Evolutionary conservation across 2,888 invertebrate genomes (phyloP).

Genomic region (Cybosia mesomella): DNA sequence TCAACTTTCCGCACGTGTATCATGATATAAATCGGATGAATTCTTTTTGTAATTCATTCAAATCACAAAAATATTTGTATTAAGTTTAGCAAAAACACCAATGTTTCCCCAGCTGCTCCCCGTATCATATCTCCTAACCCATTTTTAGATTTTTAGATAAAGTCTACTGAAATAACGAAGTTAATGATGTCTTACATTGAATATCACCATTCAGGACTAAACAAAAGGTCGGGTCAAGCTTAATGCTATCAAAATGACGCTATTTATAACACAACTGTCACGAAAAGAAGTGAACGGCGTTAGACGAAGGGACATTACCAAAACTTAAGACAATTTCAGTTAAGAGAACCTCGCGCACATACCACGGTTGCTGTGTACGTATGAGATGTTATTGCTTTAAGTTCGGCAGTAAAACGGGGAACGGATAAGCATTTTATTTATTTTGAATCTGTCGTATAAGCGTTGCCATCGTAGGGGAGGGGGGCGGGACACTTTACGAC

Average conservation of each 20-base stretch:
- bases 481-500: conserved; percentile 51
- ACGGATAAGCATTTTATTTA: conserved; percentile 69
- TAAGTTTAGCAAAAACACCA: neutral
- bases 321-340: conserved; percentile 48
- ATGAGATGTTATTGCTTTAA: conserved; percentile 59
- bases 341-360: conserved; percentile 33
- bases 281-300: conserved; percentile 36
- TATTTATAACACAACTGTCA: conserved; percentile 40
- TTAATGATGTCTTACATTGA: conserved; percentile 32
- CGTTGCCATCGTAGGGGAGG: conserved; percentile 29
- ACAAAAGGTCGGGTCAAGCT: conserved; percentile 34
- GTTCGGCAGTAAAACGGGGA: conserved; percentile 62
- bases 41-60: neutral
- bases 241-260: conserved; percentile 30
- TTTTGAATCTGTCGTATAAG: conserved; percentile 53
- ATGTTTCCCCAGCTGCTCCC: neutral
- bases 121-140: conserved; percentile 9
- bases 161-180: conserved; percentile 18
- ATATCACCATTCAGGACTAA: conserved; percentile 30
- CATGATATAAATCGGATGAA: neutral
- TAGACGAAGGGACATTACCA: conserved; percentile 13
- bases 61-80: neutral
- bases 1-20: neutral
- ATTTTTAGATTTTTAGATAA: conserved; percentile 17
- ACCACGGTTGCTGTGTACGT: conserved; percentile 11